Evolutionary conservation across 2,888 invertebrate species (phyloP).

Genomic region (Tholera decimalis): DNA sequence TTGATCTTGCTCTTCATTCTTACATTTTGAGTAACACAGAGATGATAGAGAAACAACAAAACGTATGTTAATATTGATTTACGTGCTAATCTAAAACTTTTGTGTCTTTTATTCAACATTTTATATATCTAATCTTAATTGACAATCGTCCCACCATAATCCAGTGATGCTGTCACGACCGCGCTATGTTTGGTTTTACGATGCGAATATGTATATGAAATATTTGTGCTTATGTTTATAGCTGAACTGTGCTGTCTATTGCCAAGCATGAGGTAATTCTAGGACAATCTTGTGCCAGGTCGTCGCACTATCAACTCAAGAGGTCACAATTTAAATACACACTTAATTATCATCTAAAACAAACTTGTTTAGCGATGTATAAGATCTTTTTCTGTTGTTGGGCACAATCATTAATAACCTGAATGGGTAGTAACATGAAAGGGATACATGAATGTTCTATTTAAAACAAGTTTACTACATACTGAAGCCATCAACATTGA

Average conservation of each 20-base stretch:
- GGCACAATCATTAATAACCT: slow-evolving; percentile 16
- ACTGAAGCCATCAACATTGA: no score
- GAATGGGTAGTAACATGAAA: slow-evolving; percentile 7
- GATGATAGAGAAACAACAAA: background rate
- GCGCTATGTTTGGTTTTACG: slow-evolving; percentile 15
- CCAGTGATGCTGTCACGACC: slow-evolving; percentile 10
- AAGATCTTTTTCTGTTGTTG: slow-evolving; percentile 20
- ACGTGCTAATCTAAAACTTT: background rate
- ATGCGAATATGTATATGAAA: slow-evolving; percentile 20
- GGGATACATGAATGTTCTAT: background rate
- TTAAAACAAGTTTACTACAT: background rate
- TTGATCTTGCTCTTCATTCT: background rate
- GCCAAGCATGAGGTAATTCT: slow-evolving; percentile 41
- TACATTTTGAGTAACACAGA: background rate
- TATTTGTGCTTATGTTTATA: slow-evolving; percentile 23
- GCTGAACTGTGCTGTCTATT: slow-evolving; percentile 14
- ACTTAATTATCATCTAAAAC: slow-evolving; percentile 27
- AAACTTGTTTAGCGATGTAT: slow-evolving; percentile 40
- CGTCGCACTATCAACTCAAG: slow-evolving; percentile 55
- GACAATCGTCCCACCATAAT: slow-evolving; percentile 4
- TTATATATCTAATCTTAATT: background rate
- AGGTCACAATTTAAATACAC: slow-evolving; percentile 49
- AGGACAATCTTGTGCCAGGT: slow-evolving; percentile 38
- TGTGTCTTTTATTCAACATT: background rate
- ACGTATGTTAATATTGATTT: background rate